Evolutionary conservation across 2,113 vertebrate species (phyloP), one percentile per base, ranked within the genome.

Genomic region (Rattus norvegicus): DNA sequence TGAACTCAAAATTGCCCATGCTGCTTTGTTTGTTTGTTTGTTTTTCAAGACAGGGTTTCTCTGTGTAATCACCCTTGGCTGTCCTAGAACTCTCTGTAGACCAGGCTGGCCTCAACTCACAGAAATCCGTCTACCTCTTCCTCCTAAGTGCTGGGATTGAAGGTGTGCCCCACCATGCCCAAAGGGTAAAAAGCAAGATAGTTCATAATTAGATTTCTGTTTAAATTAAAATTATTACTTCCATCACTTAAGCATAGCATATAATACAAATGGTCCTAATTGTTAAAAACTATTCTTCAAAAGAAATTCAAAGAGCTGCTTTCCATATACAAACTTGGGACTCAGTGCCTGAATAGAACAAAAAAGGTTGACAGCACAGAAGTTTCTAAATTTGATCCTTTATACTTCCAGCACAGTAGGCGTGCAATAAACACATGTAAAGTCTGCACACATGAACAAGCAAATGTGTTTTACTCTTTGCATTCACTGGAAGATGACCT

Each of bases 231-330:
- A 61, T 86, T 33, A 88, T 36, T 77, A 59, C n/a, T 47, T 85
- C 47, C 17, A 54, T 69, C 73, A 77, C 43, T 70, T 54, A 87
- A 91, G 43, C 67, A 93, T 39, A 77, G 84, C 84, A 73, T 70
- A 70, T 65, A 88, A 91, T 93, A 59, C 16, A n/a, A 75, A 69
- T 72, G 30, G n/a, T 61, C 56, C 39, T 72, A 88, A 91, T 75
- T 77, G 63, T 73, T 93, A 96, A 93, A 83, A 96, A 56, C 9
- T 52, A 8, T 67, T 92, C 84, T 26, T 91, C 65, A 54, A 79
- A 73, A 76, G 49, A 76, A 76, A n/a, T 12, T 49, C 75, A 76
- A 83, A 97, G 33, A 89, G 49, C 6, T 67, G 39, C 30, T 12
- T 93, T 91, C 88, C 72, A 93, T 39, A 54, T 52, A 75, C 56